These are phyloP conservation scores for Carpatolechia fugitivella DNA, from an alignment of 2,888 invertebrate species.

Conservation along the genomic window DNA sequence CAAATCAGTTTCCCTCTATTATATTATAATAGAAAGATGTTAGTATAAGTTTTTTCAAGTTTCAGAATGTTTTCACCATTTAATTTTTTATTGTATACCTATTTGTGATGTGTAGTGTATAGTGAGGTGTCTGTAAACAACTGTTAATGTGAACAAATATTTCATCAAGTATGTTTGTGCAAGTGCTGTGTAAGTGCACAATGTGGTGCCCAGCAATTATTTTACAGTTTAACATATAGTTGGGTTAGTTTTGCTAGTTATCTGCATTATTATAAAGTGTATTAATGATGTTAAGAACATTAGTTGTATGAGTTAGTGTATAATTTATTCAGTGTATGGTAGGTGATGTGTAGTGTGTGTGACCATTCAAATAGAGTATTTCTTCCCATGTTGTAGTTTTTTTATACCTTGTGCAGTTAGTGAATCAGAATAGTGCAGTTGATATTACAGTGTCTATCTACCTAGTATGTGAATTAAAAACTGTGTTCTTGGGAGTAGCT, in stretches of 20 bases:
- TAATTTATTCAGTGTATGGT: constrained; percentile 60
- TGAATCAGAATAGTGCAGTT: constrained; percentile 47
- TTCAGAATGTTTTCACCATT: constrained; percentile 39
- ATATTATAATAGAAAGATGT: constrained; percentile 34
- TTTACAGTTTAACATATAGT: constrained; percentile 44
- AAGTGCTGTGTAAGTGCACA: constrained; percentile 62
- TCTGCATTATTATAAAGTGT: constrained; percentile 44
- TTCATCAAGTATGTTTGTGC: constrained; percentile 45
- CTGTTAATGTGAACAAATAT: constrained; percentile 48
- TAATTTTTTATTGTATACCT: constrained; percentile 41
- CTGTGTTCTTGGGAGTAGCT: background rate
- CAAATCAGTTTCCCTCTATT: constrained; percentile 18
- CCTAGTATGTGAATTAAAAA: constrained; percentile 32
- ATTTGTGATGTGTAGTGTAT: constrained; percentile 67
- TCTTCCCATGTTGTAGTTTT: constrained; percentile 70
- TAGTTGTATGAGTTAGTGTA: constrained; percentile 51
- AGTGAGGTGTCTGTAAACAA: constrained; percentile 60
- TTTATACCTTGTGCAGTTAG: constrained; percentile 63
- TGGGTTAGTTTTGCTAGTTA: constrained; percentile 54
- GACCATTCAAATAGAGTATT: constrained; percentile 71
- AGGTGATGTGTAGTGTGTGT: constrained; percentile 78
- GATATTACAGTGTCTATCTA: constrained; percentile 27
- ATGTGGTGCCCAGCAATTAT: constrained; percentile 61
- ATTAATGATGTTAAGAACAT: constrained; percentile 40
- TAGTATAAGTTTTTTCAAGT: constrained; percentile 56